phyloP scores from a whole-genome alignment of 1,140 invertebrate species.

The Anagrus nilaparvatae region DNA sequence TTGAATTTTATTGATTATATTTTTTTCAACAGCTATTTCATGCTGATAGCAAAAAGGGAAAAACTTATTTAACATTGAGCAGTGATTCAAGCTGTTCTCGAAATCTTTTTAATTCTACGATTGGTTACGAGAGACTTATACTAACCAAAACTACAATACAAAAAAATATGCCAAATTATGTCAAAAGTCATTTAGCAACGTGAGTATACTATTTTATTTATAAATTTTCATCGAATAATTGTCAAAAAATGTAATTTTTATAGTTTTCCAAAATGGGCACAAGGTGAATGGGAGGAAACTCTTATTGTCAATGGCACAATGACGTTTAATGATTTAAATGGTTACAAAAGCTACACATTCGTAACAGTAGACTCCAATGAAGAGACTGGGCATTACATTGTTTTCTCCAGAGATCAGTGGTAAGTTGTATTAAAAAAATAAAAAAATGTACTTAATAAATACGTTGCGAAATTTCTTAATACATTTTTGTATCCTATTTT shows the following conservation, averaged over 20 bases:
- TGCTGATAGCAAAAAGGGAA: conserved; percentile 45
- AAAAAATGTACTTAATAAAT: too few species aligned
- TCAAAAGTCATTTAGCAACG: conserved; percentile 35
- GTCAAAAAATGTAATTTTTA: conserved; percentile 21
- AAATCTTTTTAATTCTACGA: conserved; percentile 46
- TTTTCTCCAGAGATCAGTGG: conserved; percentile 39
- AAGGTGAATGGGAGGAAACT: conserved; percentile 56
- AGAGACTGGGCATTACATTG: conserved; percentile 34
- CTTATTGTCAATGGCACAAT: conserved; percentile 50
- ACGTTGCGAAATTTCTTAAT: background rate
- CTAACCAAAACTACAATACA: conserved; percentile 40
- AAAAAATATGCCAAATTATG: conserved; percentile 35
- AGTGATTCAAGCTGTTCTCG: conserved; percentile 57
- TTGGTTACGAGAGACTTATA: conserved; percentile 51
- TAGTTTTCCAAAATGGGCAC: conserved; percentile 56
- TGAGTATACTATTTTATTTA: conserved; percentile 23
- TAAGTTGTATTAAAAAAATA: conserved; percentile 15
- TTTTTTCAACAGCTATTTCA: conserved; percentile 46
- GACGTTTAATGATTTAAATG: conserved; percentile 52
- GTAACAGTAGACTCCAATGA: conserved; percentile 45
- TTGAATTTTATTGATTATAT: conserved; percentile 13
- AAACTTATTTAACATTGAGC: conserved; percentile 53
- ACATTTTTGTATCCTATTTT: conserved; percentile 14
- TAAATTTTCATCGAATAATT: conserved; percentile 7
- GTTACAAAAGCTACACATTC: conserved; percentile 55